Base-by-base conservation (phyloP, 35 echinoderm and acorn worm species). In the Patiria miniata region DNA sequence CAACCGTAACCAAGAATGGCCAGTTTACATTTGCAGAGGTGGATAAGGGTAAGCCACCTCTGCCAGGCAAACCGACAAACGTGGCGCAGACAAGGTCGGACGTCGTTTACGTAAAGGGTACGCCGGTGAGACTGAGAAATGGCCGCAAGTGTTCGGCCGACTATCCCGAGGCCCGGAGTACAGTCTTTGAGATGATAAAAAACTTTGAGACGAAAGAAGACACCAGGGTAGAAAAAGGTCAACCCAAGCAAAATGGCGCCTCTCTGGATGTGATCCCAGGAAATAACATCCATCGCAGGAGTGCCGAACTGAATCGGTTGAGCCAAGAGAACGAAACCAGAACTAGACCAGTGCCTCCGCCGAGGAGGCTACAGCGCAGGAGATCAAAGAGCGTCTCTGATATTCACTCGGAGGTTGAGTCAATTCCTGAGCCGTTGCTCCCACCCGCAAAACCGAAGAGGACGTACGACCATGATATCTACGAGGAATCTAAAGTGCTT, bases 401-500 rank as follows among this genome's bases (percentile, higher is more conserved):
- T 78, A 37, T 78, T 78, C 2, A 82, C 51, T 53, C 23, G 26
- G 65, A 32, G 26, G 26, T 10, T 5, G 26, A 23, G 7, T 6
- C 47, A 12, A 28, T 18, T 5, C 18, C 2, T 1, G 44, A 47
- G n/a, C 22, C 21, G 30, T 21, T 14, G 18, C 39, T 7, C 21
- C 39, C 39, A 17, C 80, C 80, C 7, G 8, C n/a, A 0, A 82
- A 82, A 52, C 80, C 80, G 8, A 5, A 18, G 33, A 19, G 80
- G 52, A 82, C 80, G n/a, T 82, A 51, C 33, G 51, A 82, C 5
- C 80, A 82, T 51, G 80, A 82, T 33, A 52, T 34, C 19, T 82
- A 82, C 51, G 33, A 52, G 39, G 65, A 73, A 30, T 26, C 21
- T 30, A 73, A 73, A 34, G 29, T 73, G 19, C 65, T 73, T 6